Percentiles rank a stretch among this genome's conserved stretches.
Evolutionary conservation across 2,888 invertebrate species (phyloP).

Genomic region (Thumatha senex): DNA sequence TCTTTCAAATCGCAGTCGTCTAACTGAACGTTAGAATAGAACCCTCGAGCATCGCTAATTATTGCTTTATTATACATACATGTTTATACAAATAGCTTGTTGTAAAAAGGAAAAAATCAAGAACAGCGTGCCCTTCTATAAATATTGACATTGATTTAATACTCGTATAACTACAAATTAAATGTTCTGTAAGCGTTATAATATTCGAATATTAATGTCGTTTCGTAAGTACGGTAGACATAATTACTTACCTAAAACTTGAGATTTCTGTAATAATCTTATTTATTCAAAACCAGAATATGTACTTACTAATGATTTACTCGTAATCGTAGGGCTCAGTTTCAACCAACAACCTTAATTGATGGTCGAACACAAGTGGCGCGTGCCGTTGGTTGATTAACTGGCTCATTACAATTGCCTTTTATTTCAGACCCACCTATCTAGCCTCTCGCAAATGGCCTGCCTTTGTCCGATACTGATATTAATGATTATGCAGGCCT

Average conservation of each 20-base stretch:
- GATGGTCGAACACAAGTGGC: conserved; percentile 42
- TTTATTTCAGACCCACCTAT: conserved; percentile 40
- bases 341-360: conserved; percentile 29
- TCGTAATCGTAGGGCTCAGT: neutral
- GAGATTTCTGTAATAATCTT: neutral
- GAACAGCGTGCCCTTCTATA: too few relatives aligned
- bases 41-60: conserved; percentile 51
- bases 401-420: conserved; percentile 50
- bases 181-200: conserved; percentile 9
- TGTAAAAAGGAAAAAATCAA: too few relatives aligned
- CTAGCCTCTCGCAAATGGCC: conserved; percentile 29
- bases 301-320: neutral
- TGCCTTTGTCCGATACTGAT: conserved; percentile 50
- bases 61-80: conserved; percentile 39
- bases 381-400: conserved; percentile 67
- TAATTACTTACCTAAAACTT: conserved; percentile 7
- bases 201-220: conserved; percentile 3
- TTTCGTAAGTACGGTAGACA: neutral
- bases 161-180: neutral
- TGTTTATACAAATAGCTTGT: too few relatives aligned
- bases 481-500: conserved; percentile 47
- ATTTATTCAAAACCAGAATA: neutral
- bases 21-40: too few relatives aligned
- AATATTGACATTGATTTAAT: neutral
- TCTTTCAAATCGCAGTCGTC: conserved; percentile 48